phyloP scores from a whole-genome alignment of 2,888 invertebrate species.

The Carcina quercana region DNA sequence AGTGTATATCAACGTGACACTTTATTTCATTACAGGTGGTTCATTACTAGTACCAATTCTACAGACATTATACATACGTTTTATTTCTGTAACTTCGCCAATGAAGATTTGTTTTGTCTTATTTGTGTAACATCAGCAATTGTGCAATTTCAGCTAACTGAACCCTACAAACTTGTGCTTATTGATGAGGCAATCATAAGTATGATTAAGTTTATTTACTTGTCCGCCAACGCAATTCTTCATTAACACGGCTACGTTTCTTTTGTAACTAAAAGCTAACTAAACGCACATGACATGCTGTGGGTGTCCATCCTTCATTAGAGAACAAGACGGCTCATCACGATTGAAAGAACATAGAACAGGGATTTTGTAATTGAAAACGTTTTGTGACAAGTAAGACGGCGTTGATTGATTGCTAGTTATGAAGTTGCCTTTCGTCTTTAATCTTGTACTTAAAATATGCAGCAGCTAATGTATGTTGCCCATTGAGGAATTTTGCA shows the following conservation, averaged over 20 bases:
- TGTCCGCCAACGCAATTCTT: slow-evolving; percentile 51
- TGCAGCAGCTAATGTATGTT: no score
- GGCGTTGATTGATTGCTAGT: slow-evolving; percentile 48
- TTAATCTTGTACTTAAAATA: no score
- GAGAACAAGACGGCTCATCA: slow-evolving; percentile 51
- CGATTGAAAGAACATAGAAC: slow-evolving; percentile 39
- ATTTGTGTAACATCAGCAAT: no score
- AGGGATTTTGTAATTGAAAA: slow-evolving; percentile 52
- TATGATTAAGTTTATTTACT: slow-evolving; percentile 49
- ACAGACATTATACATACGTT: no score
- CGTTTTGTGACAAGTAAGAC: slow-evolving; percentile 39
- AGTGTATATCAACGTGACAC: no score
- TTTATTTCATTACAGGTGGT: no score
- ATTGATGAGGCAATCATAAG: slow-evolving; percentile 40
- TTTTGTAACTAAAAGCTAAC: slow-evolving; percentile 4
- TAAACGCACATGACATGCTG: slow-evolving; percentile 29
- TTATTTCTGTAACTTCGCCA: no score
- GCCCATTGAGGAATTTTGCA: no score
- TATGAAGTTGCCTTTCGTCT: no score
- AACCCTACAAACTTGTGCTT: slow-evolving; percentile 13
- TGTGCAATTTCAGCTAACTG: no score
- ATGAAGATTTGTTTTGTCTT: no score
- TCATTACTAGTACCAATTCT: no score
- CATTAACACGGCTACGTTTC: slow-evolving; percentile 22
- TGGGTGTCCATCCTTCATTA: slow-evolving; percentile 54